Conservation (phyloP, 2,888 invertebrate genomes). For the Acronicta leporina region DNA sequence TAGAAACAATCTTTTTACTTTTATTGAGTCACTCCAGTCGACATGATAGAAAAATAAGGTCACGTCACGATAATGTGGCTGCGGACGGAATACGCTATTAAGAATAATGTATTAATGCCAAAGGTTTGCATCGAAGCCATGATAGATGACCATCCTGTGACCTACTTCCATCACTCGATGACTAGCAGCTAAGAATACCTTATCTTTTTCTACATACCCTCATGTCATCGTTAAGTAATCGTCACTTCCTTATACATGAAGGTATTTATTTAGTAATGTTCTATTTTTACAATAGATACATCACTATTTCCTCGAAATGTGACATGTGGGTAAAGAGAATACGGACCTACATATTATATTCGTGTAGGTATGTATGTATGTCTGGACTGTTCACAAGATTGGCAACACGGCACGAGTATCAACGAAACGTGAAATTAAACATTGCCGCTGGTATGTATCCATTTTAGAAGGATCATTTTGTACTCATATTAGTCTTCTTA, state of each 20-base stretch:
- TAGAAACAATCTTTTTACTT: not conserved
- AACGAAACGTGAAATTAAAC: conserved; percentile 22
- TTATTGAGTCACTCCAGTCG: too few relatives aligned
- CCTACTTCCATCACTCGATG: conserved; percentile 10
- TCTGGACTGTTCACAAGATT: conserved; percentile 9
- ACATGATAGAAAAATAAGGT: not conserved
- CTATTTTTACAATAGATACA: conserved; percentile 9
- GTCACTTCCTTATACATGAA: conserved; percentile 2
- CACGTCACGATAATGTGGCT: not conserved
- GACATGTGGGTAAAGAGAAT: conserved; percentile 2
- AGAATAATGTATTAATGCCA: conserved; percentile 39
- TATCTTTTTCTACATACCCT: conserved; percentile 1
- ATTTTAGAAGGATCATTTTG: too few relatives aligned
- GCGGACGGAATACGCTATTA: conserved; percentile 5
- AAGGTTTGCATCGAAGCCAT: conserved; percentile 22
- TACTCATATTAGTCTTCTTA: too few relatives aligned
- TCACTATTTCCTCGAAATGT: conserved; percentile 23
- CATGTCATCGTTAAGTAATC: conserved; percentile 11
- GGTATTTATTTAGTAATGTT: not conserved
- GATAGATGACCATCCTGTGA: conserved; percentile 32
- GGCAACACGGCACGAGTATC: conserved; percentile 5
- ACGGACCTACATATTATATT: not conserved
- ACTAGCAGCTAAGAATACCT: conserved; percentile 2
- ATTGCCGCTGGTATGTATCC: not conserved
- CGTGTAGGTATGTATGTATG: not conserved